Evolutionary conservation across 2,797 vertebrate genomes (phyloP).

Genomic region (Alfaro cultratus): DNA sequence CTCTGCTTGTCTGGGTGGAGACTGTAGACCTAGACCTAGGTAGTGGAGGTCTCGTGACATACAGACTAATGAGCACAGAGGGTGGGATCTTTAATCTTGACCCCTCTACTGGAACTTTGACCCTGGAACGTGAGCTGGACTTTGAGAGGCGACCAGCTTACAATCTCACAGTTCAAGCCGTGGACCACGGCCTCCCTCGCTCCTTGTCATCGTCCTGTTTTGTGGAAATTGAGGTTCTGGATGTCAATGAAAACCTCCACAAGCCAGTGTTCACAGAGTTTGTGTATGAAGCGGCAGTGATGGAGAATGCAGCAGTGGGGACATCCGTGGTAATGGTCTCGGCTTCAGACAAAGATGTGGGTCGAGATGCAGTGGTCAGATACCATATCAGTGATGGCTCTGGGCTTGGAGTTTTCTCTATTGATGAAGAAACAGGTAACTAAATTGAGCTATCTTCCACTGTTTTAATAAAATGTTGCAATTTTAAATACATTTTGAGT

Average conservation of each 20-base stretch:
- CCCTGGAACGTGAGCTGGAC: conserved; percentile 91
- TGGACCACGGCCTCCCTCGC: conserved; percentile 88
- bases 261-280: conserved; percentile 88
- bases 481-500: not conserved
- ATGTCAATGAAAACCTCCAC: conserved; percentile 95
- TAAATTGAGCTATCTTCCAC: not conserved
- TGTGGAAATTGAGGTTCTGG: conserved; percentile 89
- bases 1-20: conserved; percentile 89
- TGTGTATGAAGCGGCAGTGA: conserved; percentile 85
- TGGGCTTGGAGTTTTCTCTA: conserved; percentile 87
- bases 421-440: conserved; percentile 93
- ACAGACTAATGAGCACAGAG: conserved; percentile 85
- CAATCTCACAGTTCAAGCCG: conserved; percentile 90
- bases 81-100: conserved; percentile 87
- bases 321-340: conserved; percentile 84
- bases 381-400: conserved; percentile 91
- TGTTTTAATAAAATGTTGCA: not conserved
- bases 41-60: conserved; percentile 86
- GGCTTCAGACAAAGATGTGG: conserved; percentile 87
- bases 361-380: conserved; percentile 89
- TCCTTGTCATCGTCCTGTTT: conserved; percentile 91
- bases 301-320: conserved; percentile 87
- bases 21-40: conserved; percentile 89
- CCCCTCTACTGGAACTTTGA: conserved; percentile 85
- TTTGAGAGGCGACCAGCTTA: conserved; percentile 88